Percentiles rank a stretch among this genome's conserved stretches.
Conservation (phyloP, 2,888 invertebrate species). For the Morpho helenor region DNA sequence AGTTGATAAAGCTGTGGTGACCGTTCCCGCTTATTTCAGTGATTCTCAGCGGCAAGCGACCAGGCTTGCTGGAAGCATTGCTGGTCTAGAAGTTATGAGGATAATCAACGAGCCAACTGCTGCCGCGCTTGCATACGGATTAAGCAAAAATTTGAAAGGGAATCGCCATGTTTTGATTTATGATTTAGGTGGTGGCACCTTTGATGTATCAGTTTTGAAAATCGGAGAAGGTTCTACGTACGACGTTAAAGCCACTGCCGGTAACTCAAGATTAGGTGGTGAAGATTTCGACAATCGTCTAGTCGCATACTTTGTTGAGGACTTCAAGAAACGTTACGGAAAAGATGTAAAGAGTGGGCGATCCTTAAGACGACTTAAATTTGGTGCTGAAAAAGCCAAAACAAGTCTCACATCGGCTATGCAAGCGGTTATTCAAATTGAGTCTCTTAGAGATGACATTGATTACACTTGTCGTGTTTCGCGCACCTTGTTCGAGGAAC, state of each 20-base stretch:
- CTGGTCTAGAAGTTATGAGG: constrained; percentile 52
- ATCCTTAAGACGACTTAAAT: constrained; percentile 44
- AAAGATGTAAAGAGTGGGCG: constrained; percentile 38
- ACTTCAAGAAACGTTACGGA: constrained; percentile 46
- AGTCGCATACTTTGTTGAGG: constrained; percentile 53
- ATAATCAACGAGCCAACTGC: constrained; percentile 61
- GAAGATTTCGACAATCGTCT: constrained; percentile 63
- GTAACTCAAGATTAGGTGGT: constrained; percentile 52
- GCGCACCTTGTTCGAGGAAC: constrained; percentile 50
- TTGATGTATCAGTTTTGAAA: constrained; percentile 53
- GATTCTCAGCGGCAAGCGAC: constrained; percentile 57
- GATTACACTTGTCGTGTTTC: constrained; percentile 49
- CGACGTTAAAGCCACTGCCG: constrained; percentile 53
- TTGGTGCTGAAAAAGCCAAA: constrained; percentile 53
- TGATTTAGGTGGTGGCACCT: constrained; percentile 60
- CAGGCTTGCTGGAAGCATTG: constrained; percentile 46
- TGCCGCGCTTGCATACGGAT: constrained; percentile 56
- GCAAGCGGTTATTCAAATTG: constrained; percentile 45
- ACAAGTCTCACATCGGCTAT: constrained; percentile 42
- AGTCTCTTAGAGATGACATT: constrained; percentile 44
- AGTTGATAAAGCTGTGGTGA: constrained; percentile 55
- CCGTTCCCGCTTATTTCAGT: constrained; percentile 62
- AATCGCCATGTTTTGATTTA: constrained; percentile 49
- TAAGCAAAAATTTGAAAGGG: constrained; percentile 39
- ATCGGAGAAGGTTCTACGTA: constrained; percentile 44